Evolutionary conservation across 2,888 invertebrate genomes (phyloP).

Genomic region (Galerucella calmariensis): DNA sequence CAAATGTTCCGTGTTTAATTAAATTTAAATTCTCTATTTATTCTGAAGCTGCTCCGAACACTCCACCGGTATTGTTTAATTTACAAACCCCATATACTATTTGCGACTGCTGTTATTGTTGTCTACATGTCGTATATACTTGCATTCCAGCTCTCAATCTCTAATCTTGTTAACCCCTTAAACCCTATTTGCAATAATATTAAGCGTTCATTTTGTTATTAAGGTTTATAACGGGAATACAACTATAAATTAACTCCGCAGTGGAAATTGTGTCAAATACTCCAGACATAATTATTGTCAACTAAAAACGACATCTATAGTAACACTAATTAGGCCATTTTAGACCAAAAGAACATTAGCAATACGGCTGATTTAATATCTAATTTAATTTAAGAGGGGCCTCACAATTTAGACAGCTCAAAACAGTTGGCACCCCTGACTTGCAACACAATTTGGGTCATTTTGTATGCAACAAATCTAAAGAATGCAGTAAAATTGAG

Average conservation of each 20-base stretch:
- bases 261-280: neutral
- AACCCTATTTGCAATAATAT: conserved; percentile 7
- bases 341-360: no score
- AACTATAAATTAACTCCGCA: neutral
- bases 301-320: neutral
- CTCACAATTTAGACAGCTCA: no score
- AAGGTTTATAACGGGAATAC: neutral
- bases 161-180: conserved; percentile 9
- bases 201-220: conserved; percentile 10
- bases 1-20: conserved; percentile 49
- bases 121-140: conserved; percentile 15
- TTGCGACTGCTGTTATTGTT: conserved; percentile 15
- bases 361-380: no score
- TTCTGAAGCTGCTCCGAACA: conserved; percentile 35
- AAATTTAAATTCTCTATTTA: conserved; percentile 44
- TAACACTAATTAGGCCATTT: no score
- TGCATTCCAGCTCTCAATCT: conserved; percentile 15
- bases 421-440: no score
- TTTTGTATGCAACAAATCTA: no score
- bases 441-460: no score
- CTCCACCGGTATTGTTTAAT: conserved; percentile 39
- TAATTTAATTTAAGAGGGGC: no score
- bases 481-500: no score
- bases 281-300: neutral
- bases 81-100: conserved; percentile 26